phyloP scores from a whole-genome alignment of 2,797 vertebrate genomes.

The Danio kyathit region DNA sequence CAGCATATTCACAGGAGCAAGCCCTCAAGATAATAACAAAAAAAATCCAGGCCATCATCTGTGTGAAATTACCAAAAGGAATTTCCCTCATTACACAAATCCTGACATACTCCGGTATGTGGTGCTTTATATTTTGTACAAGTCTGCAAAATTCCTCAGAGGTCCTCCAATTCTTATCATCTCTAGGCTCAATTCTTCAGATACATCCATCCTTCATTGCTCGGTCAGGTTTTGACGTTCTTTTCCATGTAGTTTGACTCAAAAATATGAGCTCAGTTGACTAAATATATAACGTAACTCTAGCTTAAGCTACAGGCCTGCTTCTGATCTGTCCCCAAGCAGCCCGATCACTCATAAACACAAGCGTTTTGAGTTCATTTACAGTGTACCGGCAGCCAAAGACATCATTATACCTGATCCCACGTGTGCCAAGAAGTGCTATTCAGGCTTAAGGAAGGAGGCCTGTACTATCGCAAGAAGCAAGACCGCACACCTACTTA shows the following conservation, averaged over 20 bases:
- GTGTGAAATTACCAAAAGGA: constrained; percentile 5
- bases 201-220: constrained; percentile 28
- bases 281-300: constrained; percentile 55
- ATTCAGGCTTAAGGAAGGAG: constrained; percentile 51
- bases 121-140: constrained; percentile 1
- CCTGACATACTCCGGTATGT: background rate
- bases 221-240: constrained; percentile 45
- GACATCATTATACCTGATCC: constrained; percentile 63
- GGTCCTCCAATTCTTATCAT: constrained; percentile 44
- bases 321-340: constrained; percentile 62
- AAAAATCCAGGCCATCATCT: constrained; percentile 16
- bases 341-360: constrained; percentile 60
- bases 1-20: background rate
- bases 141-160: constrained; percentile 39
- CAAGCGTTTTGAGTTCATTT: constrained; percentile 62
- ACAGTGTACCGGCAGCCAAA: constrained; percentile 59
- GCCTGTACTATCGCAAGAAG: constrained; percentile 61
- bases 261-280: constrained; percentile 56
- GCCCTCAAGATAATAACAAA: background rate
- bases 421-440: constrained; percentile 55
- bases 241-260: constrained; percentile 41
- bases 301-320: constrained; percentile 60
- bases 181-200: constrained; percentile 37
- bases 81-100: constrained; percentile 33
- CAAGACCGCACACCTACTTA: constrained; percentile 55